Conservation (phyloP, 2,113 vertebrate genomes). For the Eurypyga helias region DNA sequence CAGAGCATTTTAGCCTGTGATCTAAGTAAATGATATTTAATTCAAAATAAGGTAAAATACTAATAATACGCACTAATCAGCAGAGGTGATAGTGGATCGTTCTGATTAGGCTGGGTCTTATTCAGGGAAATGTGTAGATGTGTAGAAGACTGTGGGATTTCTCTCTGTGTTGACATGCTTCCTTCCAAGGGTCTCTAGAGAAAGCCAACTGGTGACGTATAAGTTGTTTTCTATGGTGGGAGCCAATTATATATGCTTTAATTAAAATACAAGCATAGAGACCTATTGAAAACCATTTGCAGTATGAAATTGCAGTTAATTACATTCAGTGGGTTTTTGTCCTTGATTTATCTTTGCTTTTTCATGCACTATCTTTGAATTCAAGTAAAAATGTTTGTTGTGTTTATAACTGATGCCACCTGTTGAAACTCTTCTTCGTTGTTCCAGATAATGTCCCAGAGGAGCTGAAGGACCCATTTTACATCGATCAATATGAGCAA, state of each 20-base stretch:
- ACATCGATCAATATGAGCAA: constrained; percentile 94
- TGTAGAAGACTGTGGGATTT: neutral
- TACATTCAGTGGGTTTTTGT: neutral
- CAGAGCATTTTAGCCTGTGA: neutral
- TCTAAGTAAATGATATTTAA: neutral
- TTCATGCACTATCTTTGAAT: neutral
- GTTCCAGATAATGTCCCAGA: constrained; percentile 88
- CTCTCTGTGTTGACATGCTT: neutral
- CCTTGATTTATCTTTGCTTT: neutral
- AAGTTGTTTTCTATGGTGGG: neutral
- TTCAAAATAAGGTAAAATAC: neutral
- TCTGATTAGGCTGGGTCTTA: neutral
- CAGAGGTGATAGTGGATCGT: neutral
- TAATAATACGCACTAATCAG: neutral
- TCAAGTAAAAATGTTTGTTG: neutral
- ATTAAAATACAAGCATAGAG: neutral
- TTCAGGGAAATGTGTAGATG: neutral
- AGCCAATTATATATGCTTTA: neutral
- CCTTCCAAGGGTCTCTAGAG: neutral
- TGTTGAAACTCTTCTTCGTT: neutral
- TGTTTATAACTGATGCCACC: accelerated
- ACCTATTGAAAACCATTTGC: neutral
- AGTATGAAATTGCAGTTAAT: neutral
- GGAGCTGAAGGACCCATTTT: constrained; percentile 93
- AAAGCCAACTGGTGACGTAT: neutral